phyloP scores from a whole-genome alignment of 2,113 vertebrate genomes.

The Tonatia bakeri region DNA sequence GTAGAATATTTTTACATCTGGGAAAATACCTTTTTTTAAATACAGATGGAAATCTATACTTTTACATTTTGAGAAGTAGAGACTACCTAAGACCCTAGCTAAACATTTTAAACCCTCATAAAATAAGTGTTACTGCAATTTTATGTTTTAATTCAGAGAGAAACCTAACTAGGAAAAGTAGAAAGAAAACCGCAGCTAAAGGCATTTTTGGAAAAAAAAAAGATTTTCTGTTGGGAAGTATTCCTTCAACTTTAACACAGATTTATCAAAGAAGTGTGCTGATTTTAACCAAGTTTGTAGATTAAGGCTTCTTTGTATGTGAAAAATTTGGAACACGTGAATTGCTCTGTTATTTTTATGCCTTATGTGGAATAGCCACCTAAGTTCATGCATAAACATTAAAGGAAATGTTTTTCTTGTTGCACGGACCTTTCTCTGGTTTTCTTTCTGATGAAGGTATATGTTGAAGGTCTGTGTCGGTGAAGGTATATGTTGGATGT shows the following conservation, averaged over 20 bases:
- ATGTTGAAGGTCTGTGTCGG: background rate
- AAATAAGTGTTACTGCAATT: background rate
- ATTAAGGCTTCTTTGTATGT: background rate
- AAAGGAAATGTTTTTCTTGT: background rate
- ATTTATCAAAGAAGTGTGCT: background rate
- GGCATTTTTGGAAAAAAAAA: background rate
- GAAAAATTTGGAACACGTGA: background rate
- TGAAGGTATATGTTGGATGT: background rate
- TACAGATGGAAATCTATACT: background rate
- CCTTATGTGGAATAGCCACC: background rate
- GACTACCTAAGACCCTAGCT: background rate
- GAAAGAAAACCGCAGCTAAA: background rate
- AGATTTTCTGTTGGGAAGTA: background rate
- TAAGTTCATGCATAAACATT: background rate
- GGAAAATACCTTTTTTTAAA: background rate
- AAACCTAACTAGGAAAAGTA: background rate
- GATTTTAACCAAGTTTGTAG: background rate
- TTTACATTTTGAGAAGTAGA: background rate
- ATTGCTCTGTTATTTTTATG: background rate
- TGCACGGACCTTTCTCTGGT: background rate
- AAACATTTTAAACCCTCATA: background rate
- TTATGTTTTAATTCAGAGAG: background rate
- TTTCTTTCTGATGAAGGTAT: background rate
- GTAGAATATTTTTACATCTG: background rate
- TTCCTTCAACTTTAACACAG: background rate